phyloP scores from a whole-genome alignment of 2,888 invertebrate species.

The Danaus chrysippus region DNA sequence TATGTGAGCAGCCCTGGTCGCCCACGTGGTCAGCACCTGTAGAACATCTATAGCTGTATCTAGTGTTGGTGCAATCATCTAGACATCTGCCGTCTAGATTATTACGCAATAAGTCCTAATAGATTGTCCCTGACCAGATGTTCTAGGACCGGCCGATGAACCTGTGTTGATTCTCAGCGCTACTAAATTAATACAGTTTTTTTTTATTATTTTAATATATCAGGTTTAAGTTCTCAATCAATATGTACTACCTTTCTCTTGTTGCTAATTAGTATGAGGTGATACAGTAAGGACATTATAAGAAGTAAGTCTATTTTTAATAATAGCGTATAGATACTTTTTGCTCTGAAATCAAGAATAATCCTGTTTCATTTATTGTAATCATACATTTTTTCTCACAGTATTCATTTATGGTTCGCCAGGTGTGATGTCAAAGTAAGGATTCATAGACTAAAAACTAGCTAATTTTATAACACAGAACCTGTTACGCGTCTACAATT shows the following conservation, averaged over 20 bases:
- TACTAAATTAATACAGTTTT: too few species aligned
- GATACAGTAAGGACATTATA: too few species aligned
- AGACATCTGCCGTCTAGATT: conserved; percentile 68
- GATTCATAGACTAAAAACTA: conserved; percentile 25
- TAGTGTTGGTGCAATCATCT: conserved; percentile 59
- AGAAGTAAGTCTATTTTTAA: not conserved
- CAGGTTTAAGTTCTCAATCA: too few species aligned
- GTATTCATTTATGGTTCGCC: conserved; percentile 20
- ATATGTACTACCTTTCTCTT: too few species aligned
- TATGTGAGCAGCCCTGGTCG: conserved; percentile 47
- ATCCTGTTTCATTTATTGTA: conserved; percentile 1
- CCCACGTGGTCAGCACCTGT: conserved; percentile 72
- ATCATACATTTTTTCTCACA: conserved; percentile 14
- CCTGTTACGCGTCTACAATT: conserved; percentile 10
- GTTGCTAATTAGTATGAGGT: too few species aligned
- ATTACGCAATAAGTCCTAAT: conserved; percentile 71
- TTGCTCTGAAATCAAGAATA: not conserved
- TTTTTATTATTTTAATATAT: too few species aligned
- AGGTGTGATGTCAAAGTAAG: conserved; percentile 26
- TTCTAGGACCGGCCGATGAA: conserved; percentile 54
- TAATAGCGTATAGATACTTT: not conserved
- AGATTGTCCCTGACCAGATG: conserved; percentile 65
- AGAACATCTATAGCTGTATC: conserved; percentile 58
- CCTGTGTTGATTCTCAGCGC: conserved; percentile 54
- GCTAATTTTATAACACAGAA: conserved; percentile 22